Conservation (phyloP, 2,888 invertebrate species). For the Pemphredon lugubris region DNA sequence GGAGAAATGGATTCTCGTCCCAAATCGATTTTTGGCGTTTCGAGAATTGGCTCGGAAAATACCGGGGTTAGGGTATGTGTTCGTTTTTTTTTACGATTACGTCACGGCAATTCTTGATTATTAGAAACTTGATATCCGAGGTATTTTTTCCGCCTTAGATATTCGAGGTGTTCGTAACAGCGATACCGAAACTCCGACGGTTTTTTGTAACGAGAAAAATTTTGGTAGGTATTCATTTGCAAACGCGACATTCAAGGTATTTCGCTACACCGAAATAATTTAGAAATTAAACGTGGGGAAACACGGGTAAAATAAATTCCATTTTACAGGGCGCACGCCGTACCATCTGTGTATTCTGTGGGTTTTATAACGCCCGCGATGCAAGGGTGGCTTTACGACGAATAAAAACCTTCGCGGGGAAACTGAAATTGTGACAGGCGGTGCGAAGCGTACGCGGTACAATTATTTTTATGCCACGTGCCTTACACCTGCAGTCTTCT, state of each 20-base stretch:
- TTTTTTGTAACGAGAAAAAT: no score
- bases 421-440: constrained; percentile 56
- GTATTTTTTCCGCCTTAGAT: neutral
- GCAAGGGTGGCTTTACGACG: constrained; percentile 60
- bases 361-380: constrained; percentile 52
- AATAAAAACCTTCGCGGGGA: constrained; percentile 56
- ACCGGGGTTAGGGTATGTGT: no score
- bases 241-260: neutral
- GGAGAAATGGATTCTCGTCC: neutral
- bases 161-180: neutral
- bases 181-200: neutral
- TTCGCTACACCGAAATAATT: constrained; percentile 33
- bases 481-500: constrained; percentile 58
- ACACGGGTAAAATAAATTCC: constrained; percentile 1
- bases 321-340: constrained; percentile 3
- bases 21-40: constrained; percentile 24
- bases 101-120: no score
- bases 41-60: neutral
- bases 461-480: constrained; percentile 58
- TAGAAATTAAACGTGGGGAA: constrained; percentile 37
- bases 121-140: no score
- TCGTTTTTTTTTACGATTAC: no score
- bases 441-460: constrained; percentile 52
- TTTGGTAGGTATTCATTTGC: no score
- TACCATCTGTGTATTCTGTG: constrained; percentile 33